These are phyloP conservation scores for Lamprotornis superbus DNA, from an alignment of 2,113 vertebrate species.

Conservation along the genomic window DNA sequence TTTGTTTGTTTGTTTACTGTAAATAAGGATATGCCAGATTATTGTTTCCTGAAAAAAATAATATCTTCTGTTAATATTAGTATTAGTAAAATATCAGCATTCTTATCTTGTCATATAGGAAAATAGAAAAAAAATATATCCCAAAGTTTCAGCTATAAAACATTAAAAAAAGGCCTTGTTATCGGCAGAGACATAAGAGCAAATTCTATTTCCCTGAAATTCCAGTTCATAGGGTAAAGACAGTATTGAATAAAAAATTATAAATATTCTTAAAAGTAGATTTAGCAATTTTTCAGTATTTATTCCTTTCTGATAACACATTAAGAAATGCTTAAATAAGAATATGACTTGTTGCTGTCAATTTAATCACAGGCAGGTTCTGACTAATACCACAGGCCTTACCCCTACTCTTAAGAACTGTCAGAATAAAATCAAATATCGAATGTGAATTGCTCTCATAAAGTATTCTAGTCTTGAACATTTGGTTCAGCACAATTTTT, in stretches of 20 bases:
- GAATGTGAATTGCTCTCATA: background rate
- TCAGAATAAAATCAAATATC: background rate
- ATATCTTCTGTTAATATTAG: background rate
- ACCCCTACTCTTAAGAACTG: background rate
- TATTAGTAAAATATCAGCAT: background rate
- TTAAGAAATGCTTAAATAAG: background rate
- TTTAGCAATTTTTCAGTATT: background rate
- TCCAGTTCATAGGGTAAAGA: background rate
- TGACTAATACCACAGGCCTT: background rate
- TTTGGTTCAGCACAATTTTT: background rate
- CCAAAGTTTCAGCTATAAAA: background rate
- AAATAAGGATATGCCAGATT: background rate
- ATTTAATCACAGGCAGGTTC: background rate
- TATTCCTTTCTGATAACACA: background rate
- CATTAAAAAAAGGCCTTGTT: background rate
- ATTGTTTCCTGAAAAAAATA: background rate
- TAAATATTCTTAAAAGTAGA: background rate
- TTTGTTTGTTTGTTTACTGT: background rate
- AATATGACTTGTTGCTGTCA: background rate
- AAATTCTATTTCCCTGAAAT: background rate
- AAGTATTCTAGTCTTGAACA: background rate
- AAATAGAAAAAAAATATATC: background rate
- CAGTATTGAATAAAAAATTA: background rate
- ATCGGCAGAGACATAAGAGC: background rate
- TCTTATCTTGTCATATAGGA: background rate